These are phyloP conservation scores for Reinhardtius hippoglossoides DNA, from an alignment of 2,113 vertebrate genomes.

Conservation along the genomic window DNA sequence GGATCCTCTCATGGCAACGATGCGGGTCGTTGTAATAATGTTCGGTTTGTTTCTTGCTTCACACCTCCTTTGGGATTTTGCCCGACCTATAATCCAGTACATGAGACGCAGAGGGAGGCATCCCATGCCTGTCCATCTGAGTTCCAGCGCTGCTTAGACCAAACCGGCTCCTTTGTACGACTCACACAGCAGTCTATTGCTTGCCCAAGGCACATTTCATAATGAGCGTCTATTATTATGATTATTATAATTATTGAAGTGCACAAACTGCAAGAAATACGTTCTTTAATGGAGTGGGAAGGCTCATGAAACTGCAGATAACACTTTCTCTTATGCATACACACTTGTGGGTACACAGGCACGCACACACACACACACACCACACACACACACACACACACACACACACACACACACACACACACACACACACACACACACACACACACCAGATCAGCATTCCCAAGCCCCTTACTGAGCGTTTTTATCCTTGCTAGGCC, in stretches of 20 bases:
- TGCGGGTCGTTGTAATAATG: slow-evolving; percentile 79
- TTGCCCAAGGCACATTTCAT: slow-evolving; percentile 58
- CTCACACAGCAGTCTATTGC: slow-evolving; percentile 63
- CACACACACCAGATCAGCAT: slow-evolving; percentile 59
- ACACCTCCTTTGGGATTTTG: slow-evolving; percentile 76
- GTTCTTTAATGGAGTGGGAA: slow-evolving; percentile 16
- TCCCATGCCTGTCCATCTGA: slow-evolving; percentile 81
- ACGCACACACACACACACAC: slow-evolving; percentile 46
- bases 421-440: slow-evolving; percentile 56
- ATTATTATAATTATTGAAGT: slow-evolving; percentile 41
- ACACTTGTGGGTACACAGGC: slow-evolving; percentile 17
- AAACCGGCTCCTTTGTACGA: slow-evolving; percentile 69
- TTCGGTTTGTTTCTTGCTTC: slow-evolving; percentile 81
- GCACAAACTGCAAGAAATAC: slow-evolving; percentile 18
- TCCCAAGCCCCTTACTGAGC: slow-evolving; percentile 79
- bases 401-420: slow-evolving; percentile 48
- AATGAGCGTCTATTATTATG: slow-evolving; percentile 48
- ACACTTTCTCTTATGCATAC: slow-evolving; percentile 24
- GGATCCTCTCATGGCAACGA: slow-evolving; percentile 79
- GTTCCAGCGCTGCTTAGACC: slow-evolving; percentile 70
- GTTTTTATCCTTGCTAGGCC: slow-evolving; percentile 77
- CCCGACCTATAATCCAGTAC: slow-evolving; percentile 79
- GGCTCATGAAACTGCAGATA: slow-evolving; percentile 31
- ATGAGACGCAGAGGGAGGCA: slow-evolving; percentile 79
- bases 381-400: slow-evolving; percentile 54